These are phyloP conservation scores for Zaprionus ornatus DNA, from an alignment of 1,140 invertebrate species.

Conservation along the genomic window DNA sequence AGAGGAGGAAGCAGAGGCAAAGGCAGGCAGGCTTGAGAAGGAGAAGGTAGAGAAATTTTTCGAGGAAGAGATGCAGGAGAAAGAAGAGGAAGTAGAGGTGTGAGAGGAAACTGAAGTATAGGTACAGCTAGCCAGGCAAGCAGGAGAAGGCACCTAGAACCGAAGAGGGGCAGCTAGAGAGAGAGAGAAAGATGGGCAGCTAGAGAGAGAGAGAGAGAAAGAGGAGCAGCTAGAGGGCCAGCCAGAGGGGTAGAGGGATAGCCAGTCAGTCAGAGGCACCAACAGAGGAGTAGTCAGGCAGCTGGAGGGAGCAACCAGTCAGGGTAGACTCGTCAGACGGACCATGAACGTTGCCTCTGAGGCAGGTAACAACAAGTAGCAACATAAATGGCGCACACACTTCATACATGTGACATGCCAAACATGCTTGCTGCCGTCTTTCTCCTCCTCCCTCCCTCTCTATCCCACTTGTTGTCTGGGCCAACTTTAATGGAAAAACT, in stretches of 20 bases:
- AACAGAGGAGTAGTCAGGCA: not conserved
- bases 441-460: too few species aligned
- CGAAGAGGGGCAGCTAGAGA: not conserved
- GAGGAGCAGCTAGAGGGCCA: not conserved
- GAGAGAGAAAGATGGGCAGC: not conserved
- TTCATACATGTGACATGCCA: slow-evolving; percentile 51
- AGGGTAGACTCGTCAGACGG: slow-evolving; percentile 9
- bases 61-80: not conserved
- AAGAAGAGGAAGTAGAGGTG: not conserved
- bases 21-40: not conserved
- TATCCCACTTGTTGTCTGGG: slow-evolving; percentile 34
- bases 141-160: too few species aligned
- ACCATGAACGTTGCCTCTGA: slow-evolving; percentile 8
- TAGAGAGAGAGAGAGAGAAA: not conserved
- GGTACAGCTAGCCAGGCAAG: too few species aligned
- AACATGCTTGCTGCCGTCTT: slow-evolving; percentile 5
- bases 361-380: slow-evolving; percentile 77
- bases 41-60: too few species aligned
- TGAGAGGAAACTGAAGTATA: too few species aligned
- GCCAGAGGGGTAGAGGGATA: not conserved
- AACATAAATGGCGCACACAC: slow-evolving; percentile 65
- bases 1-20: not conserved
- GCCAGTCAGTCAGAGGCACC: not conserved
- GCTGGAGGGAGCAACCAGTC: not conserved
- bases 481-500: slow-evolving; percentile 81